Percentiles rank a stretch among this genome's conserved stretches.
Conservation (phyloP, 1,140 invertebrate species). For the Lamellibrachia luymesi region DNA sequence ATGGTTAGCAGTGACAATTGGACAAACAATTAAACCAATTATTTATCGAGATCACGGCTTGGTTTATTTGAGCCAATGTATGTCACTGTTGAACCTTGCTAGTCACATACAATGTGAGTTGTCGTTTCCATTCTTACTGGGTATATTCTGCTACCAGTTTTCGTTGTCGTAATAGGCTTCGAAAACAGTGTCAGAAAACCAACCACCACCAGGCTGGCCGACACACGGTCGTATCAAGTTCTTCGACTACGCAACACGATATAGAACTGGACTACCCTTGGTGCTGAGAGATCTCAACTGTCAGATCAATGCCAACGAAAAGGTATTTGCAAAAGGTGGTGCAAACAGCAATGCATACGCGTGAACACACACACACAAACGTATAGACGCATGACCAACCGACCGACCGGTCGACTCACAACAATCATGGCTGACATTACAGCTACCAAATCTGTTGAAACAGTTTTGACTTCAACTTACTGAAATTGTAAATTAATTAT, state of each 20-base stretch:
- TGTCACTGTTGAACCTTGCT: not conserved
- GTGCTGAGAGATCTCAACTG: slow-evolving; percentile 75
- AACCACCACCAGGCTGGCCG: slow-evolving; percentile 68
- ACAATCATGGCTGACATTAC: not conserved
- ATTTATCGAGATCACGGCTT: too few relatives aligned
- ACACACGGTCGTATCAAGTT: slow-evolving; percentile 71
- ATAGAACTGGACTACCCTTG: slow-evolving; percentile 77
- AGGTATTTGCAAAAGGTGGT: slow-evolving; percentile 7
- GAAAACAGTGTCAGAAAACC: slow-evolving; percentile 17
- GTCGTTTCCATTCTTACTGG: not conserved
- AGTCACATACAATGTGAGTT: slow-evolving; percentile 59
- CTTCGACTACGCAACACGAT: slow-evolving; percentile 71
- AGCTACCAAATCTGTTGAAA: not conserved
- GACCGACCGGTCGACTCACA: not conserved
- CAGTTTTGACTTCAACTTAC: not conserved
- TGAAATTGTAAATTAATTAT: too few relatives aligned
- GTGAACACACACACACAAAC: not conserved
- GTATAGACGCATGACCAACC: not conserved
- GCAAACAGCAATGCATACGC: not conserved
- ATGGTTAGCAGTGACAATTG: too few relatives aligned
- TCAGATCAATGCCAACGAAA: slow-evolving; percentile 58
- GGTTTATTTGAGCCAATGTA: not conserved
- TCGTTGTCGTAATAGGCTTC: slow-evolving; percentile 20
- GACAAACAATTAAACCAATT: too few relatives aligned
- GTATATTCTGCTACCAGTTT: not conserved